Conservation (phyloP, 2,113 vertebrate species). For the Otocyon megalotis region DNA sequence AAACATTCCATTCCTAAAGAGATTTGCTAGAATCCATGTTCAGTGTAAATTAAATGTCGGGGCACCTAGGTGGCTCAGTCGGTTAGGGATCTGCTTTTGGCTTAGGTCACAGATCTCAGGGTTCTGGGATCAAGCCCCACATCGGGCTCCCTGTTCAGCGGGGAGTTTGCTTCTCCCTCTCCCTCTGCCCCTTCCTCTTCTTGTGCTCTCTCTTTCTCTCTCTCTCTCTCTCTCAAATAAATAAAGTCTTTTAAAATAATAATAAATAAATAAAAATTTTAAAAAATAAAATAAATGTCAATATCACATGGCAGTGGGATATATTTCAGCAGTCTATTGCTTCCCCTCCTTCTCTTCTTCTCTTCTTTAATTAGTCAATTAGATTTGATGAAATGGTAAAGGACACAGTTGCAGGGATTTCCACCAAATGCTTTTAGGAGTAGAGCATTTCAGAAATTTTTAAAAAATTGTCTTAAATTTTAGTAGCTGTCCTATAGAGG, state of each 20-base stretch:
- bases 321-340: not conserved
- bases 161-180: too few species aligned
- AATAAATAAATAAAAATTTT: too few species aligned
- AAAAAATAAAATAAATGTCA: constrained; percentile 28
- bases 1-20: constrained; percentile 9
- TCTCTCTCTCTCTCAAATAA: too few species aligned
- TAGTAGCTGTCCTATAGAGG: not conserved
- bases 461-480: not conserved
- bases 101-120: too few species aligned
- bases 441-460: not conserved
- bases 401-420: not conserved
- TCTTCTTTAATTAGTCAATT: not conserved
- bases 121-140: too few species aligned
- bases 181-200: too few species aligned
- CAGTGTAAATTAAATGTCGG: constrained; percentile 27
- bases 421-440: not conserved
- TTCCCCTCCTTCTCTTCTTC: not conserved
- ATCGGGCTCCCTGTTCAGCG: too few species aligned
- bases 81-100: too few species aligned
- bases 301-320: not conserved
- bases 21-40: not conserved
- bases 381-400: not conserved
- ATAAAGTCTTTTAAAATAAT: too few species aligned
- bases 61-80: too few species aligned
- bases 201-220: too few species aligned